Evolutionary conservation across 2,888 invertebrate genomes (phyloP), one percentile per base, ranked within the genome.

Genomic region (Polydrusus pterygomalis): DNA sequence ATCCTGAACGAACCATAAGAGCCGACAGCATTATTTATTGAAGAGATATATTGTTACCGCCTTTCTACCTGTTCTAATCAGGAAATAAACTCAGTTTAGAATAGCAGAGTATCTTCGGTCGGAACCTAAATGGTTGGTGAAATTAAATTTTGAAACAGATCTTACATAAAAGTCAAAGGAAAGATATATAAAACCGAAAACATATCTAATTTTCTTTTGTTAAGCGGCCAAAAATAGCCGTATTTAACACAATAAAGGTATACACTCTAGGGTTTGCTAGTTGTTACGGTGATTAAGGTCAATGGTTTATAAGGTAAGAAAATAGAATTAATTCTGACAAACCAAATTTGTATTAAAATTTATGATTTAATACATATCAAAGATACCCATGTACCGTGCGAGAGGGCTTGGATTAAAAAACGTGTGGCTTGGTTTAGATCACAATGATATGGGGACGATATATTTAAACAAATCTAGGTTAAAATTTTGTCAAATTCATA

Each of bases 21-120:
- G 81, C 81, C 83, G 82, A 83, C 81, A 80, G 80, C 79, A 81
- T 83, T 84, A 86, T 85, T 85, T 84, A 86, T 85, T 83, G 82
- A 80, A 82, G 81, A 83, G 82, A 82, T 82, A 82, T 83, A 78
- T 80, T 78, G 82, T 82, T 83, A 80, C 83, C 85, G 84, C 85
- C 85, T 80, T 79, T 80, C 81, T 84, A 84, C 85, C 85, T 84
- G 77, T 70, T 18, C 30, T 54, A 15, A 20, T 68, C 67, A 54
- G 67, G 67, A 68, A 68, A 68, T 54, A 11, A 40, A 68, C 17
- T 40, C 47, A 64, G 45, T 64, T 49, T 1, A 8, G 38, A 34
- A 11, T 17, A 43, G 34, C 17, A 34, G 34, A 9, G 13, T 64
- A 49, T 49, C n/a, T 15, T 17, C 11, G 25, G 64, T 47, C 64